These are phyloP conservation scores for Scolanthus callimorphus DNA, from an alignment of 92 coral and sea anemone genomes.

Conservation along the genomic window DNA sequence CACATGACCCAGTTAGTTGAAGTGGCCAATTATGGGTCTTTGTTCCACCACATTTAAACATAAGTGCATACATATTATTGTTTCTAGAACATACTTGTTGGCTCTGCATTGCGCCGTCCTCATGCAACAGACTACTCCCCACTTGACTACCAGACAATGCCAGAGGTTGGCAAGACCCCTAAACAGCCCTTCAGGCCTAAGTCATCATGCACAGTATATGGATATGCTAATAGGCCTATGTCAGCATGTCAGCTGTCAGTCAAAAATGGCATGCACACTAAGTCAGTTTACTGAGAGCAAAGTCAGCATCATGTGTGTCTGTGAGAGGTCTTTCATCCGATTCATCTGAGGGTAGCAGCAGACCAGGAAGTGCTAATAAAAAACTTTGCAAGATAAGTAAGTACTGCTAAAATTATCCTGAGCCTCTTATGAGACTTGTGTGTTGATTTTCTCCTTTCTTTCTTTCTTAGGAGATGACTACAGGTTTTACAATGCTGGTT, in stretches of 20 bases:
- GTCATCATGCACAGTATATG: conserved; percentile 81
- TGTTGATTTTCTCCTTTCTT: too few species aligned
- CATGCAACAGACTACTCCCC: conserved; percentile 90
- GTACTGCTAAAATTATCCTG: conserved; percentile 18
- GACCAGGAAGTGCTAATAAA: conserved; percentile 48
- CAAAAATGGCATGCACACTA: conserved; percentile 82
- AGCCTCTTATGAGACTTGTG: too few species aligned
- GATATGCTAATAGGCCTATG: conserved; percentile 76
- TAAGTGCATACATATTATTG: background rate
- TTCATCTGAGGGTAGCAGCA: conserved; percentile 9
- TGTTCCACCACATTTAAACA: too few species aligned
- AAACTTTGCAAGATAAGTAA: conserved; percentile 73
- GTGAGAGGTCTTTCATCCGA: conserved; percentile 9
- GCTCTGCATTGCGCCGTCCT: conserved; percentile 96
- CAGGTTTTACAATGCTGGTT: conserved; percentile 61
- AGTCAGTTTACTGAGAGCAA: conserved; percentile 59
- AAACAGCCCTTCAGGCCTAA: conserved; percentile 73
- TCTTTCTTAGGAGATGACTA: conserved; percentile 76
- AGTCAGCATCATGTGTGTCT: conserved; percentile 26
- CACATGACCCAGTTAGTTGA: too few species aligned
- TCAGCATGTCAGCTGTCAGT: conserved; percentile 61
- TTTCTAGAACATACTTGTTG: conserved; percentile 76
- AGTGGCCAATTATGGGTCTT: too few species aligned
- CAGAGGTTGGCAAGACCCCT: conserved; percentile 81
- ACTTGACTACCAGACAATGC: conserved; percentile 92